Evolutionary conservation across 2,888 invertebrate species (phyloP).

Genomic region (Polydrusus tereticollis): DNA sequence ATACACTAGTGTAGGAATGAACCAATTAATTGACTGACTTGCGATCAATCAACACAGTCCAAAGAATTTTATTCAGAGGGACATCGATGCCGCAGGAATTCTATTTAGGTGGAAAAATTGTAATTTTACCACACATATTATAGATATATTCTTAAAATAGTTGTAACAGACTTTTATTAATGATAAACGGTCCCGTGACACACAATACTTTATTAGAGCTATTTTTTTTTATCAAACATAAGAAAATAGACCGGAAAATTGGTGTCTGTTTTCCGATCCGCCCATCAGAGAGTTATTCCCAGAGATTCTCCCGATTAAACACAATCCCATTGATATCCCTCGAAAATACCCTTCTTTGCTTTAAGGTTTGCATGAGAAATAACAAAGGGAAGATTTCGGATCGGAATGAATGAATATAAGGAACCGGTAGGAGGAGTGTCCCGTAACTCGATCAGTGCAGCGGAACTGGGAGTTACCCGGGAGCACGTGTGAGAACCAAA

Average conservation of each 20-base stretch:
- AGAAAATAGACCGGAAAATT: conserved; percentile 55
- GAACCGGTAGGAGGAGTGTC: conserved; percentile 63
- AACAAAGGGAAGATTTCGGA: conserved; percentile 45
- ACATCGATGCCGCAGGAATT: too few relatives aligned
- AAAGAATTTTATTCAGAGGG: too few relatives aligned
- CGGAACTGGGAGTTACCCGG: conserved; percentile 66
- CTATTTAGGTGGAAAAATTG: too few relatives aligned
- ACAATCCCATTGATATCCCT: conserved; percentile 42
- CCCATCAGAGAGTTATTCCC: conserved; percentile 42
- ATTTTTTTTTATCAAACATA: conserved; percentile 8
- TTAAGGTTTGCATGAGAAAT: conserved; percentile 42
- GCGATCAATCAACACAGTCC: too few relatives aligned
- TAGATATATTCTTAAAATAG: too few relatives aligned
- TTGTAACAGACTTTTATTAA: neutral
- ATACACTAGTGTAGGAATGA: too few relatives aligned
- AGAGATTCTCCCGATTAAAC: conserved; percentile 45
- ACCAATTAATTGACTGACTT: too few relatives aligned
- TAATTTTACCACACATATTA: too few relatives aligned
- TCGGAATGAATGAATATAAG: conserved; percentile 54
- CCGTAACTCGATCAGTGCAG: conserved; percentile 65
- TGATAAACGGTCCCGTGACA: neutral
- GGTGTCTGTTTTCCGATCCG: conserved; percentile 52
- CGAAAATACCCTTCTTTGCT: conserved; percentile 36
- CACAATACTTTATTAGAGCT: conserved; percentile 3
- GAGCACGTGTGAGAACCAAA: conserved; percentile 67